Conservation (phyloP, 2,113 vertebrate genomes). For the Alethe castanea region DNA sequence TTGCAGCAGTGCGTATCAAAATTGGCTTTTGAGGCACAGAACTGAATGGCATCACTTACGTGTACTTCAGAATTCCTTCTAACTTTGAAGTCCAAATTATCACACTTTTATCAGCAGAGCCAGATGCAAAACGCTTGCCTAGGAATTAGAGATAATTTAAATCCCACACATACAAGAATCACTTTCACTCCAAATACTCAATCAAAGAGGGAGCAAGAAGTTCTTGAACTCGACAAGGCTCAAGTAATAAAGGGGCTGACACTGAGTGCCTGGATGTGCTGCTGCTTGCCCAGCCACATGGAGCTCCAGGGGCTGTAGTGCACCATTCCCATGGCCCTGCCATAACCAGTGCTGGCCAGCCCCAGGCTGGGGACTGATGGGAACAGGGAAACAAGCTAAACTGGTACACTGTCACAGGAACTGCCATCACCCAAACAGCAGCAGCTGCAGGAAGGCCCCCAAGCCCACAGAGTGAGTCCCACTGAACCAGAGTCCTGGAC, state of each 20-base stretch:
- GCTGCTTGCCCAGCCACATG: accelerated
- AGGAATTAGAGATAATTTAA: conserved; percentile 45
- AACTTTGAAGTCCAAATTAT: conserved; percentile 99
- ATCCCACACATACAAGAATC: neutral
- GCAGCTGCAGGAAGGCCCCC: neutral
- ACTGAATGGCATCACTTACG: conserved; percentile 76
- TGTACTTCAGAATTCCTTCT: conserved; percentile 98
- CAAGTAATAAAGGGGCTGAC: neutral
- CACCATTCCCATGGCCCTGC: neutral
- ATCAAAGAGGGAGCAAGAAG: conserved; percentile 13
- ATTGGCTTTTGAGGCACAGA: neutral
- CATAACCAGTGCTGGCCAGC: neutral
- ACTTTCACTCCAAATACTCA: neutral
- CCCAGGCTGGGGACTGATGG: too few species aligned
- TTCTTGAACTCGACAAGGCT: neutral
- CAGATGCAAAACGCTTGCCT: conserved; percentile 97
- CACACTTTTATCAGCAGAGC: conserved; percentile 96
- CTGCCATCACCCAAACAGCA: neutral
- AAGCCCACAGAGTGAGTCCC: neutral
- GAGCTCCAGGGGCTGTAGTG: accelerated
- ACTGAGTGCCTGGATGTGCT: neutral
- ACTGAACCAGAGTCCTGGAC: accelerated
- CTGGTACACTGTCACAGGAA: neutral
- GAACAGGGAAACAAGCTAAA: neutral
- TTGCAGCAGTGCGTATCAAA: neutral